Evolutionary conservation across 2,797 vertebrate genomes (phyloP).

Genomic region (Brotula barbata): DNA sequence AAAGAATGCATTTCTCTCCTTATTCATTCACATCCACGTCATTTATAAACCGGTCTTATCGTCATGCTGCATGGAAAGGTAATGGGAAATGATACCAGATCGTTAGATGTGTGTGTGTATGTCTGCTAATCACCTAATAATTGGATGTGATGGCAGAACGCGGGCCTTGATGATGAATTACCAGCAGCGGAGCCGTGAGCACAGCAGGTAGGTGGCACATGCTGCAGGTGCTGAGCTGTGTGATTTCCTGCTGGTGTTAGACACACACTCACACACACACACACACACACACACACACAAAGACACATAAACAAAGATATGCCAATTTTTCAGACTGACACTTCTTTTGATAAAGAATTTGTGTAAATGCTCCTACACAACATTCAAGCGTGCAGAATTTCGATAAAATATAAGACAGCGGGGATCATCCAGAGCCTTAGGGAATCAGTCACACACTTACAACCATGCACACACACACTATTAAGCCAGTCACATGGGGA

Average conservation of each 20-base stretch:
- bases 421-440: conserved; percentile 6
- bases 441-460: conserved; percentile 7
- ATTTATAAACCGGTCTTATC: conserved; percentile 25
- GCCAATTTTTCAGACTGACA: background rate
- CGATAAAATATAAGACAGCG: conserved; percentile 14
- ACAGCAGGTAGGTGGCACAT: conserved; percentile 62
- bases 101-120: conserved; percentile 43
- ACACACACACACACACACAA: background rate
- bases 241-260: conserved; percentile 9
- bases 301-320: background rate
- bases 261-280: conserved; percentile 1
- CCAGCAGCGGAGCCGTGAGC: conserved; percentile 49
- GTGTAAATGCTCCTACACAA: conserved; percentile 5
- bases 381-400: conserved; percentile 5
- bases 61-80: conserved; percentile 21
- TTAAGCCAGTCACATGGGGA: conserved; percentile 26
- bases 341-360: conserved; percentile 11
- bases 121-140: conserved; percentile 71
- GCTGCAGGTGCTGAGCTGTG: conserved; percentile 61
- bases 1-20: background rate
- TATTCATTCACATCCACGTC: conserved; percentile 26
- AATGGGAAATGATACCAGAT: conserved; percentile 44
- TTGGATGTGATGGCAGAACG: conserved; percentile 67
- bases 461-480: conserved; percentile 27
- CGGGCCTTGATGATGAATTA: conserved; percentile 70